A percentile compares a stretch with the other conserved stretches of the same genome.
phyloP scores from a whole-genome alignment of 64 coral and sea anemone species.

The Stichodactyla helianthus region DNA sequence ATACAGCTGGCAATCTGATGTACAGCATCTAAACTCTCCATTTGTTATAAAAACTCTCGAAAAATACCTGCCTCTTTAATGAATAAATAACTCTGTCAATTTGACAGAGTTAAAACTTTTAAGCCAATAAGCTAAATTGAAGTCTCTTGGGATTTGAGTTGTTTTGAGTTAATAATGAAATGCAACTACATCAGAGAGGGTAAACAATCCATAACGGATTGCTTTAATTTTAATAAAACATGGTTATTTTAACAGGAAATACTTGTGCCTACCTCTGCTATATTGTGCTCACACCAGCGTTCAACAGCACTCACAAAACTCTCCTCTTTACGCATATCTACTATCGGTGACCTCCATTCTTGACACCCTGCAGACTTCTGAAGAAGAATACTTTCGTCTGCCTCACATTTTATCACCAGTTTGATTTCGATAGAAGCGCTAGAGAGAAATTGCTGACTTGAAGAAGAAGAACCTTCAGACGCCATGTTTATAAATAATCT shows the following conservation, averaged over 20 bases:
- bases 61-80: too few relatives aligned
- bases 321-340: constrained; percentile 24
- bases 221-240: not conserved
- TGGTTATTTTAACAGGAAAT: not conserved
- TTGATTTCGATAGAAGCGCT: constrained; percentile 8
- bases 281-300: constrained; percentile 27
- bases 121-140: too few relatives aligned
- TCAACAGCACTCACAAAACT: constrained; percentile 30
- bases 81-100: too few relatives aligned
- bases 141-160: too few relatives aligned
- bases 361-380: constrained; percentile 10
- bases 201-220: not conserved
- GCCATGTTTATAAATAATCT: constrained; percentile 40
- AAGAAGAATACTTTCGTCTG: constrained; percentile 35
- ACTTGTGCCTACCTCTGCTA: constrained; percentile 9
- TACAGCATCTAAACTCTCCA: too few relatives aligned
- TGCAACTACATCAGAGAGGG: not conserved
- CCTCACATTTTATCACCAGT: constrained; percentile 33
- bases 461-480: not conserved
- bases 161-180: too few relatives aligned
- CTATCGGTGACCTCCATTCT: constrained; percentile 30
- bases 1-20: too few relatives aligned
- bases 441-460: not conserved
- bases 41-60: too few relatives aligned
- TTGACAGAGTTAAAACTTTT: too few relatives aligned